Base-by-base conservation (phyloP, 2,113 vertebrate species). In the Hassar affinis region DNA sequence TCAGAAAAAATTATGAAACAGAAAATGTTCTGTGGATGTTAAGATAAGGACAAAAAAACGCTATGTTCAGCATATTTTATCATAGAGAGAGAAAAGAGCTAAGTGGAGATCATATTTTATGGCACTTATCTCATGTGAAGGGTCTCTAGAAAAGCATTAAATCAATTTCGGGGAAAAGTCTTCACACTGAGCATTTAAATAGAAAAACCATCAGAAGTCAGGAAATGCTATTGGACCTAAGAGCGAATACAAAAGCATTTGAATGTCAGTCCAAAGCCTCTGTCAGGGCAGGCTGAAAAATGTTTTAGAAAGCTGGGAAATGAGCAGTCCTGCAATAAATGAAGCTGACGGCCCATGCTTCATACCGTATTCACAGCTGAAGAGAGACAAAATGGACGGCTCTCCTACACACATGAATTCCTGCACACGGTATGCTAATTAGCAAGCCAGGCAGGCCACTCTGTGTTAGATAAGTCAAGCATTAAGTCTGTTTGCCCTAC, bases 91-190 rank as follows among this genome's bases (percentile, higher is more conserved):
- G 64, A 35, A 77, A 62, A 61, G 64, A 79, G 56, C 68, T 61
- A 51, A 79, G 83, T 51, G 66, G 38, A 52, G 77, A 30, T 76
- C 76, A 57, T 76, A 86, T 83, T 74, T 79, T 57, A 42, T 80
- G 76, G 25, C 78, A 56, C 68, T 79, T 83, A 83, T 83, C 66
- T 66, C 79, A 69, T 57, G 69, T 81, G 78, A 57, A 35, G 64
- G 59, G 72, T 66, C 72, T 77, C 72, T 69, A 49, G 71, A 62
- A 81, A 82, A 74, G 77, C 77, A 79, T 79, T 51, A 79, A 84
- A 84, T 84, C 76, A 84, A 79, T 84, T 74, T 33, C 12, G n/a
- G 30, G 78, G 45, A 78, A 84, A 84, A 74, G 76, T 74, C 83
- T 84, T 84, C 77, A 79, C 56, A 69, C 22, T 72, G 78, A 52